Evolutionary conservation across 2,888 invertebrate species (phyloP), one percentile per base, ranked within the genome.

Genomic region (Ceriagrion tenellum): DNA sequence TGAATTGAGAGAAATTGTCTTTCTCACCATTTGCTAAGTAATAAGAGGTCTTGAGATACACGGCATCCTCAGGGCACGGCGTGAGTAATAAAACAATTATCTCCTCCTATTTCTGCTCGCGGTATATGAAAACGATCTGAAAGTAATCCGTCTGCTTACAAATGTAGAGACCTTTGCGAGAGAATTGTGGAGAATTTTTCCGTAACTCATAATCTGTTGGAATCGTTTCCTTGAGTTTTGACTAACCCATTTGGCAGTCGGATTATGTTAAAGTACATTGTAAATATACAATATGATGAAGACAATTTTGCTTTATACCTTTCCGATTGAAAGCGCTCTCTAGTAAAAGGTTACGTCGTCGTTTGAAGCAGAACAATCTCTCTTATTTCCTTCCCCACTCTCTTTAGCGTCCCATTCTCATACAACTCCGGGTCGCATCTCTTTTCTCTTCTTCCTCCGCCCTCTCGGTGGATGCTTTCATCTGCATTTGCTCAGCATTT

Each of bases 401-500:
- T 35, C 26, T 81, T 35, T 81, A 35, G 30, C 81, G 16, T 35
- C 30, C 16, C 81, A 81, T 81, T 81, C 81, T 16, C 13, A 18
- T 35, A 35, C 16, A n/a, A 26, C n/a, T 69, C 69, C n/a, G 30
- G 81, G 30, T 35, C 35, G 81, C 35, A 35, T 81, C 81, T 81
- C 12, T n/a, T 35, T 69, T 0, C 81, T 20, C 59, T 20, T 59
- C 59, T 20, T 59, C 59, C 81, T 16, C 16, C 81, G 47, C 47
- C 35, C 35, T 2, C 35, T 81, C 35, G 1, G 30, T 26, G 81
- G 35, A 35, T 35, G 81, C 81, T 81, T 81, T 81, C 81, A 81
- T 81, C 81, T 81, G 81, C 81, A 81, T 81, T 81, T 35, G 35
- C 81, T 81, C 81, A 81, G 81, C 81, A 81, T 81, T 81, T 81